These are phyloP conservation scores for Loriculus beryllinus DNA, from an alignment of 2,797 vertebrate species.

Conservation along the genomic window DNA sequence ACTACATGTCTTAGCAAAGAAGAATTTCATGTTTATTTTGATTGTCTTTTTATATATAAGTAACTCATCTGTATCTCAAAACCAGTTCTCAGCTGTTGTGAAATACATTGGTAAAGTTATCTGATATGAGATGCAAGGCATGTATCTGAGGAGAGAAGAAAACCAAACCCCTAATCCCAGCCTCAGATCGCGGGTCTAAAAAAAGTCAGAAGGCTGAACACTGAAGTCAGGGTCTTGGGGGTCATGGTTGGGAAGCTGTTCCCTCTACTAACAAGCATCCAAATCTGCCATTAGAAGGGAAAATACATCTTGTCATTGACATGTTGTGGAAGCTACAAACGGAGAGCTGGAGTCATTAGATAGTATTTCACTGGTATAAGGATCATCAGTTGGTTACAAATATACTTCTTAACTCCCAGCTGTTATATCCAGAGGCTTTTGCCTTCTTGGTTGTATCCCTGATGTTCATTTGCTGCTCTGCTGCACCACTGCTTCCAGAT, in stretches of 20 bases:
- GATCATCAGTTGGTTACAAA: neutral
- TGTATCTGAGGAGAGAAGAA: neutral
- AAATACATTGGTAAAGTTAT: neutral
- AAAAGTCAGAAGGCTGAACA: neutral
- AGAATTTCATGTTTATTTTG: neutral
- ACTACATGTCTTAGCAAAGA: neutral
- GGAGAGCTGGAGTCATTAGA: neutral
- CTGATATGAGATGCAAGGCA: neutral
- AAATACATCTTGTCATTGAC: neutral
- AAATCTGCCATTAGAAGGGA: neutral
- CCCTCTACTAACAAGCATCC: neutral
- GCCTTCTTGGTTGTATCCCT: neutral
- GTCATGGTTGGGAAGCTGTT: neutral
- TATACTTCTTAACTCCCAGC: neutral
- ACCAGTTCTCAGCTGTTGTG: neutral
- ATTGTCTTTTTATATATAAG: neutral
- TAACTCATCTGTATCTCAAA: neutral
- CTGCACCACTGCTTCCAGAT: neutral
- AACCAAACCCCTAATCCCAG: neutral
- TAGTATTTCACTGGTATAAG: neutral
- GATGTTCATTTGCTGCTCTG: neutral
- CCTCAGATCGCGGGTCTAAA: neutral
- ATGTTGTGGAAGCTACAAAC: neutral
- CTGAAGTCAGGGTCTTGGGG: neutral
- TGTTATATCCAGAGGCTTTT: neutral